A percentile compares a stretch with the other conserved stretches of the same genome.
Conservation (phyloP, 2,113 vertebrate species). For the Psilopsiagon aymara region DNA sequence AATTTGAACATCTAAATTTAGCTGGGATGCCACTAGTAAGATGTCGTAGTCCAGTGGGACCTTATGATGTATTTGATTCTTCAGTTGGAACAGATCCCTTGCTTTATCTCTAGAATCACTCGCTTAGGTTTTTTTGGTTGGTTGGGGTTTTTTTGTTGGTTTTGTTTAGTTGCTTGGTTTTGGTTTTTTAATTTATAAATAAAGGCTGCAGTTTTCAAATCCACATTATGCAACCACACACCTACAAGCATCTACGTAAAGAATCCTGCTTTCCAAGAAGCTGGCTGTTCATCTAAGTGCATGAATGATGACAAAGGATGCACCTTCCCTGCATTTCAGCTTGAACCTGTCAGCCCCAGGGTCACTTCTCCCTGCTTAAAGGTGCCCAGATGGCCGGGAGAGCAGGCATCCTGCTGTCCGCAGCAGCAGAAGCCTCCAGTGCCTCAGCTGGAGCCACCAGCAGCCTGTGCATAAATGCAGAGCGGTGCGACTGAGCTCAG, state of each 20-base stretch:
- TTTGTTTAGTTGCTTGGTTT: background rate
- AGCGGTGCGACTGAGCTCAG: background rate
- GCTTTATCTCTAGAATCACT: background rate
- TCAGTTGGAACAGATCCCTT: background rate
- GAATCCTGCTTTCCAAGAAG: background rate
- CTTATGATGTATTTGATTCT: background rate
- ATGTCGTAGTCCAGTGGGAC: constrained; percentile 12
- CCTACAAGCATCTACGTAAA: background rate
- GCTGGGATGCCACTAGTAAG: constrained; percentile 25
- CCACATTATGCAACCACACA: background rate
- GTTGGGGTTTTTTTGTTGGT: background rate
- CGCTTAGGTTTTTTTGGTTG: background rate
- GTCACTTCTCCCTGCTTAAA: background rate
- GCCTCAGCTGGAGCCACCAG: background rate
- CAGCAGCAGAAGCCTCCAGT: background rate
- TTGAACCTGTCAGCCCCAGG: background rate
- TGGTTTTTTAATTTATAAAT: background rate
- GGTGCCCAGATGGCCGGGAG: background rate
- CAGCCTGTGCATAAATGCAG: background rate
- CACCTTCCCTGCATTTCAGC: background rate
- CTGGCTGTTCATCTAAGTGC: background rate
- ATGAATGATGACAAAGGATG: background rate
- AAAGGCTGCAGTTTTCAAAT: background rate
- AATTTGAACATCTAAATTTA: constrained; percentile 43
- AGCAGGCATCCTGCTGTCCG: fast-evolving